phyloP scores from a whole-genome alignment of 2,797 vertebrate species.

The Malacoctenus gilli region DNA sequence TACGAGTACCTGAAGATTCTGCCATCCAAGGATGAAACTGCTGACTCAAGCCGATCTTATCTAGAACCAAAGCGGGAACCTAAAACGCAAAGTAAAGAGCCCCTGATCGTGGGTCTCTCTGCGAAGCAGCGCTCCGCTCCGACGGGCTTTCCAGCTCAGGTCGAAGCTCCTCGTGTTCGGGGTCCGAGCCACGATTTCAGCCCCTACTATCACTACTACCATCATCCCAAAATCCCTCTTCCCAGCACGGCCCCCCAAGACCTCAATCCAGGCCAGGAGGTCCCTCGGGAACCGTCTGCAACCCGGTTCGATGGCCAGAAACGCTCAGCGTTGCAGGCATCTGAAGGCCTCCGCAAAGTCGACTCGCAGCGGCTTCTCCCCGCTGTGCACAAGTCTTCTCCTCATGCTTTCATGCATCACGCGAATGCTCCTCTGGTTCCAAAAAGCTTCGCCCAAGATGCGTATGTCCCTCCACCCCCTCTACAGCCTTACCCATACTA shows the following conservation, averaged over 20 bases:
- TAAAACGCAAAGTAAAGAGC: neutral
- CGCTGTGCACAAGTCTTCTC: neutral
- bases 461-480: neutral
- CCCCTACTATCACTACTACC: slow-evolving; percentile 73
- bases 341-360: neutral
- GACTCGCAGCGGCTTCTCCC: neutral
- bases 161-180: slow-evolving; percentile 14
- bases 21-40: neutral
- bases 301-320: neutral
- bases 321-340: neutral
- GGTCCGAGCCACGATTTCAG: slow-evolving; percentile 37
- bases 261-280: slow-evolving; percentile 19
- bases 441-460: neutral
- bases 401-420: neutral
- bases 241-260: slow-evolving; percentile 10
- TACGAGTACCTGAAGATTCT: neutral
- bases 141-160: neutral
- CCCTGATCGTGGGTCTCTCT: neutral
- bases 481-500: slow-evolving; percentile 21
- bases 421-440: neutral
- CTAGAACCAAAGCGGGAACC: neutral
- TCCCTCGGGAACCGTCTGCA: neutral
- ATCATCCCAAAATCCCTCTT: slow-evolving; percentile 71
- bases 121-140: neutral
- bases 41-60: neutral